phyloP scores from a whole-genome alignment of 2,797 vertebrate species.

The Ara ararauna region DNA sequence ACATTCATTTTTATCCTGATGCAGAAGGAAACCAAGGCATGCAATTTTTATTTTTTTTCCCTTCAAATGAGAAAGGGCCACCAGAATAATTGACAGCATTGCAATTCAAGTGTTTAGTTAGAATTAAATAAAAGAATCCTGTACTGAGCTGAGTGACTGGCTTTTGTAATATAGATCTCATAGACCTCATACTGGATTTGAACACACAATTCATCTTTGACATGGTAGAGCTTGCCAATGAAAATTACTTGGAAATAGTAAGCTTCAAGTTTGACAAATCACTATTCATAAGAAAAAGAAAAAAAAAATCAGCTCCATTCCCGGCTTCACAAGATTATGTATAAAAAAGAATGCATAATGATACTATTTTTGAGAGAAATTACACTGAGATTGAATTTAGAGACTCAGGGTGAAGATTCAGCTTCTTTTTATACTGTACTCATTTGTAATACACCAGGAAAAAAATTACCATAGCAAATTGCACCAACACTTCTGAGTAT shows the following conservation, averaged over 20 bases:
- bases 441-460: background rate
- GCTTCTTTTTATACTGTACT: background rate
- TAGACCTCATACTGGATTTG: background rate
- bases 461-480: background rate
- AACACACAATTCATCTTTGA: background rate
- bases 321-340: background rate
- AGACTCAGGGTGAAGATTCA: background rate
- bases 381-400: background rate
- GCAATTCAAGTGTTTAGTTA: background rate
- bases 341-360: background rate
- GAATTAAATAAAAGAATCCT: background rate
- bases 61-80: background rate
- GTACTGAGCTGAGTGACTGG: background rate
- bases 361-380: background rate
- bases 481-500: background rate
- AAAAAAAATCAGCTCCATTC: background rate
- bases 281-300: background rate
- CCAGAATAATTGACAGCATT: background rate
- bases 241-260: slow-evolving; percentile 17
- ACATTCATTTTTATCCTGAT: slow-evolving; percentile 5
- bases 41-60: background rate
- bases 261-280: background rate
- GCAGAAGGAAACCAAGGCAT: background rate
- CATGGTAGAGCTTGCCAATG: background rate
- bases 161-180: background rate